These are phyloP conservation scores for Hestina assimilis DNA, from an alignment of 1,140 invertebrate species.

Conservation along the genomic window DNA sequence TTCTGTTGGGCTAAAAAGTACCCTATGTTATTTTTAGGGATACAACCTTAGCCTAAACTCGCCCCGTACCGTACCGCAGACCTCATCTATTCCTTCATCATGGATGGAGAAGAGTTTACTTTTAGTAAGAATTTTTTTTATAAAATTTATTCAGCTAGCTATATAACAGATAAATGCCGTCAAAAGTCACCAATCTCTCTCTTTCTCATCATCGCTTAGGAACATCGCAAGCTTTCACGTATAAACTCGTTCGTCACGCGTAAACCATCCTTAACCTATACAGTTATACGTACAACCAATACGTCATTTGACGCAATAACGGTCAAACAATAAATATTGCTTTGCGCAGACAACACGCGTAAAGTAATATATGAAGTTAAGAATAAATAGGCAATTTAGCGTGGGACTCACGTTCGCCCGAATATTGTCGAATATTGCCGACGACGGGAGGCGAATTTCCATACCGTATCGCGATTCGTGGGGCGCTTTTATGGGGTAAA, in stretches of 20 bases:
- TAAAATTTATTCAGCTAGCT: too few species aligned
- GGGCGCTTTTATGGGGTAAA: conserved; percentile 74
- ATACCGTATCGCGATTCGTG: conserved; percentile 72
- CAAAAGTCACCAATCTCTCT: too few species aligned
- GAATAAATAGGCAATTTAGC: conserved; percentile 80
- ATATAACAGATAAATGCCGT: too few species aligned
- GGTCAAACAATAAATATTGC: conserved; percentile 77
- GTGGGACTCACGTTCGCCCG: conserved; percentile 72
- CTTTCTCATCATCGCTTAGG: neutral
- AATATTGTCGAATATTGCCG: conserved; percentile 76
- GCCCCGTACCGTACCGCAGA: too few species aligned
- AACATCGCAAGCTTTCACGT: neutral
- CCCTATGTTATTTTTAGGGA: too few species aligned
- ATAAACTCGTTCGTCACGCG: conserved; percentile 37
- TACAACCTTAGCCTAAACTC: too few species aligned
- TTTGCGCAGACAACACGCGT: conserved; percentile 76
- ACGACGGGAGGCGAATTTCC: conserved; percentile 69
- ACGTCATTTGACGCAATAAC: conserved; percentile 76
- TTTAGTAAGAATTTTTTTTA: too few species aligned
- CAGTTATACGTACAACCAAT: conserved; percentile 63
- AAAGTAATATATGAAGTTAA: conserved; percentile 80
- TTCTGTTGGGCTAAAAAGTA: too few species aligned
- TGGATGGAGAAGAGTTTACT: too few species aligned
- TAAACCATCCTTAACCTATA: conserved; percentile 55
- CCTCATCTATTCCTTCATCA: too few species aligned